A percentile compares a stretch with the other conserved stretches of the same genome.
These are phyloP conservation scores for cattle (Bos taurus) DNA, from an alignment of 2,113 vertebrate genomes.

Conservation along the genomic window DNA sequence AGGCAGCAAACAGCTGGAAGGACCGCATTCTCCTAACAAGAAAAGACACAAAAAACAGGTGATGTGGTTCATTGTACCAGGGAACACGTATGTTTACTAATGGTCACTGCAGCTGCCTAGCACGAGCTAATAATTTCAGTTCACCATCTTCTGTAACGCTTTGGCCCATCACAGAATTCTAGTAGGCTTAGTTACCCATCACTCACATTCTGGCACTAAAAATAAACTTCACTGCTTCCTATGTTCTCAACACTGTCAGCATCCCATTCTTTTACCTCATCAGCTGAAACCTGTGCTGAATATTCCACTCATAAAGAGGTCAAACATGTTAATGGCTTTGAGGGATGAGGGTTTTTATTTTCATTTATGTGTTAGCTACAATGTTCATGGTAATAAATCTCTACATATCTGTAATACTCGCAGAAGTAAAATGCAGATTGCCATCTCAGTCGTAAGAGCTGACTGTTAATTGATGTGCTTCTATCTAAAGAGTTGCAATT, in stretches of 20 bases:
- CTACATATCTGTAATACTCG: not conserved
- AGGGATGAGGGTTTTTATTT: not conserved
- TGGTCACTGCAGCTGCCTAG: not conserved
- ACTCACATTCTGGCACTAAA: slow-evolving; percentile 23
- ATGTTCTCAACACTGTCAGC: not conserved
- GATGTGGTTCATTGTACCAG: not conserved
- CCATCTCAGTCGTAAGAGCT: not conserved
- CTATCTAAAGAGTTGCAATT: not conserved
- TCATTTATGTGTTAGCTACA: not conserved
- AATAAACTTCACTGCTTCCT: not conserved
- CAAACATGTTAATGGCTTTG: not conserved
- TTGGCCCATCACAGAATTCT: not conserved
- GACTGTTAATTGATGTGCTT: not conserved
- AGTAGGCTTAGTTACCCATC: not conserved
- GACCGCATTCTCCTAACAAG: slow-evolving; percentile 30
- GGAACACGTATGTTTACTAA: not conserved
- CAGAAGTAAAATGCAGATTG: not conserved
- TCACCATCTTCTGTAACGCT: not conserved
- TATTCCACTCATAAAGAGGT: not conserved
- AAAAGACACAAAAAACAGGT: slow-evolving; percentile 72
- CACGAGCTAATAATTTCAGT: not conserved
- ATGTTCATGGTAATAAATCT: not conserved
- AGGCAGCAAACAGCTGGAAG: slow-evolving; percentile 50
- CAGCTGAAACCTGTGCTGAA: not conserved
- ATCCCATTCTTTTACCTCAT: not conserved